Evolutionary conservation across 2,113 vertebrate species (phyloP).

Genomic region (Lipotes vexillifer): DNA sequence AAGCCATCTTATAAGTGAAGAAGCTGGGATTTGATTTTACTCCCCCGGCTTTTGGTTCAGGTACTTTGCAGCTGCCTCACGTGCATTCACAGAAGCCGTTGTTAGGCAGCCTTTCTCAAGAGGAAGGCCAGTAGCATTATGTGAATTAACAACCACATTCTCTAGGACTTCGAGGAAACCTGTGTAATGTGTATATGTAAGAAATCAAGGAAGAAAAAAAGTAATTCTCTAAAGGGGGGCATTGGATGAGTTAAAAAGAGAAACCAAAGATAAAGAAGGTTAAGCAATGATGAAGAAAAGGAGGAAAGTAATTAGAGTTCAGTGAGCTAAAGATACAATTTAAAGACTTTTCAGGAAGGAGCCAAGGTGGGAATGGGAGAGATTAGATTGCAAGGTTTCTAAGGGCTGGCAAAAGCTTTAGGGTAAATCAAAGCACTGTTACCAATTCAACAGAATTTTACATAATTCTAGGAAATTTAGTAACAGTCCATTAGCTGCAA

Average conservation of each 20-base stretch:
- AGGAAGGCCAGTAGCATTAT: background rate
- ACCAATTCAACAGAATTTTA: slow-evolving; percentile 48
- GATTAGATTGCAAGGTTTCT: slow-evolving; percentile 46
- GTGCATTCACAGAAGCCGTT: background rate
- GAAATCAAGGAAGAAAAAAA: background rate
- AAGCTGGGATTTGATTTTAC: background rate
- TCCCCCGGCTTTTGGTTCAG: background rate
- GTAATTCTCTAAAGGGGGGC: slow-evolving; percentile 4
- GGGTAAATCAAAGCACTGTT: slow-evolving; percentile 53
- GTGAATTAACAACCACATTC: background rate
- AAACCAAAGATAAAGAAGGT: slow-evolving; percentile 39
- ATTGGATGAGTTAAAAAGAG: slow-evolving; percentile 20
- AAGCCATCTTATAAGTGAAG: background rate
- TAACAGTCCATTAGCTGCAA: slow-evolving; percentile 44
- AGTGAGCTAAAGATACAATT: slow-evolving; percentile 38
- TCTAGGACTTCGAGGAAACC: background rate
- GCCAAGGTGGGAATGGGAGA: slow-evolving; percentile 36
- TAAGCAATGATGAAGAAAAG: slow-evolving; percentile 9
- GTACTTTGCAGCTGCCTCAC: background rate
- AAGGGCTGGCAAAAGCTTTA: slow-evolving; percentile 50
- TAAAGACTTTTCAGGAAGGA: slow-evolving; percentile 53
- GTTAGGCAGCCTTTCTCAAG: background rate
- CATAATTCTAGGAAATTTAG: slow-evolving; percentile 48
- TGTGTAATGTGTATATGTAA: slow-evolving; percentile 21
- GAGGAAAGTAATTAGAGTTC: slow-evolving; percentile 61